phyloP scores from a whole-genome alignment of 2,797 vertebrate species.

The Schizopygopsis pylzovi region DNA sequence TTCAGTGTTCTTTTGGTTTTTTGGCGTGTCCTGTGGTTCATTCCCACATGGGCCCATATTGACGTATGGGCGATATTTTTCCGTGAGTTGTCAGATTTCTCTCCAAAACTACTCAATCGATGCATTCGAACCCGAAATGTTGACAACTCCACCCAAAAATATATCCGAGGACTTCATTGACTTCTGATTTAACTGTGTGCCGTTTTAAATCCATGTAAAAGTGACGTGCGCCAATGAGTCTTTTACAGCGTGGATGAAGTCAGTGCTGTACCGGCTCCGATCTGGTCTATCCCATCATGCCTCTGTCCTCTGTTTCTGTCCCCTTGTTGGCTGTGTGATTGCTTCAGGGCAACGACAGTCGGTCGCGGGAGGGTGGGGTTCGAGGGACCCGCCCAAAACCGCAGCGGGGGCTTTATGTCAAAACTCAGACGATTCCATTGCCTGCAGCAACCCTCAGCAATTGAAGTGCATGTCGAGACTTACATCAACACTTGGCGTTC shows the following conservation, averaged over 20 bases:
- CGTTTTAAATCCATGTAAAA: conserved; percentile 85
- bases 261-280: conserved; percentile 74
- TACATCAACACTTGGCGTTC: conserved; percentile 83
- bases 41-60: conserved; percentile 82
- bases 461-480: conserved; percentile 83
- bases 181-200: conserved; percentile 82
- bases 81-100: conserved; percentile 89
- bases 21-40: conserved; percentile 81
- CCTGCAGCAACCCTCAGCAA: conserved; percentile 82
- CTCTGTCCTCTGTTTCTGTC: conserved; percentile 73
- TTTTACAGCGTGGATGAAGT: conserved; percentile 84
- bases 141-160: conserved; percentile 89
- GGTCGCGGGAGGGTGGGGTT: conserved; percentile 10
- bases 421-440: conserved; percentile 58
- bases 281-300: conserved; percentile 70
- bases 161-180: conserved; percentile 86
- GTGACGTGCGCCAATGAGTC: conserved; percentile 71
- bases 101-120: conserved; percentile 47
- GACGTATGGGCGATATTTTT: conserved; percentile 87
- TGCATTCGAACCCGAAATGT: conserved; percentile 74
- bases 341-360: conserved; percentile 80
- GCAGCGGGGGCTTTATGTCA: neutral
- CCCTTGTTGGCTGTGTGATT: conserved; percentile 80
- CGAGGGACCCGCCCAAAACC: neutral
- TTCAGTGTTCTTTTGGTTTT: conserved; percentile 69